Base-by-base conservation (phyloP, 1,140 invertebrate genomes). In the Muscidifurax raptorellus region DNA sequence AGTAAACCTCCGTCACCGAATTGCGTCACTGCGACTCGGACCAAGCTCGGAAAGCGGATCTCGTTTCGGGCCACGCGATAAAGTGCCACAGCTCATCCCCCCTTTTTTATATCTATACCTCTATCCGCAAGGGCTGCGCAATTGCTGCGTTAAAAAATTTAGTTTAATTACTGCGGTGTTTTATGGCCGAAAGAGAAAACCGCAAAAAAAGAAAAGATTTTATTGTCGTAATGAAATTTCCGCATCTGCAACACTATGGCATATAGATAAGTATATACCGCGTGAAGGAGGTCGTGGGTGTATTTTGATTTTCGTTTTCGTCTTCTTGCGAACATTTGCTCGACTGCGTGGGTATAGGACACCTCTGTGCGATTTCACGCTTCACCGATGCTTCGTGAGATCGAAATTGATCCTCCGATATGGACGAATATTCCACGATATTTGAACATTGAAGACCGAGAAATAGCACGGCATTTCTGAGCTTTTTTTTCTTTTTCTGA, bases 81-180 rank as follows among this genome's bases (percentile, higher is more conserved):
- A 80, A 36, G 59, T 67, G 22, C 10, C 9, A 47, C 44, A 47
- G 13, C 44, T 47, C 44, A 10, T 22, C 27, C n/a, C 0, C n/a
- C 66, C 0, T 13, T 47, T 10, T 6, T 18, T 59, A 59, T 59
- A 59, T 3, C 15, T n/a, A 59, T 47, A 47, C 1, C 44, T 44
- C n/a, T 64, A 78, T 67, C 2, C 10, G 2, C 1, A 7, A 6
- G 72, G 18, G 40, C 18, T 47, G 30, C 18, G 69, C 25, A 59
- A 59, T 59, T 32, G 27, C 27, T n/a, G 72, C 80, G 32, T 76
- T 76, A 28, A 76, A 82, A 81, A 75, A 82, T 82, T 82, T 76
- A 75, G 80, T 75, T 32, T 82, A 75, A 82, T 82, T 82, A 75
- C 80, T 66, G 52, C 71, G 28, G n/a, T 18, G 36, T 36, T 74